phyloP scores from a whole-genome alignment of 2,888 invertebrate species.

The Nomada hirtipes region DNA sequence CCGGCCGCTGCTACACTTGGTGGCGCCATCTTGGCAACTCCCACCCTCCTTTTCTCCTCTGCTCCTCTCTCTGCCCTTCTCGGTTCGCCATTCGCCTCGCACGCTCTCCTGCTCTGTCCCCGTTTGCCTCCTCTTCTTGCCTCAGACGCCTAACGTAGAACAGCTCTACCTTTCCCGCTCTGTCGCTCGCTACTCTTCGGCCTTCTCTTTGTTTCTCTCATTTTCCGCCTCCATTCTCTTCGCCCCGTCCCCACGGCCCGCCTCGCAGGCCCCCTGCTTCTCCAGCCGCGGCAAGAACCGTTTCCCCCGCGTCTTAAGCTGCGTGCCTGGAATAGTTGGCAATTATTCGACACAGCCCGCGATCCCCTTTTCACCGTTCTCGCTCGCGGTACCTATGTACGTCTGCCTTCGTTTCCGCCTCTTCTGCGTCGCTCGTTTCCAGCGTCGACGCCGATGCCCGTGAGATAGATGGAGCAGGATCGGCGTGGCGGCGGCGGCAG shows the following conservation, averaged over 20 bases:
- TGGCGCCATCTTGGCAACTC: conserved; percentile 84
- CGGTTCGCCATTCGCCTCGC: conserved; percentile 58
- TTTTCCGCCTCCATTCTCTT: conserved; percentile 66
- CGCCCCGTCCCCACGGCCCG: conserved; percentile 57
- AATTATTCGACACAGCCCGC: conserved; percentile 77
- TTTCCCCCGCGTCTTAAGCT: conserved; percentile 67
- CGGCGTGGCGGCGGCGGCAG: conserved; percentile 11
- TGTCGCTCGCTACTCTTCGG: conserved; percentile 24
- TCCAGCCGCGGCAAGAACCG: conserved; percentile 50
- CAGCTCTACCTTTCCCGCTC: conserved; percentile 26
- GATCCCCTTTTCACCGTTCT: conserved; percentile 46
- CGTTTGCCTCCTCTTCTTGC: conserved; percentile 38
- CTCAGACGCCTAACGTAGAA: conserved; percentile 21
- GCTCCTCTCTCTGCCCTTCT: conserved; percentile 56
- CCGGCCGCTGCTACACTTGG: conserved; percentile 73
- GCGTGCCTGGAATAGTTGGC: conserved; percentile 80
- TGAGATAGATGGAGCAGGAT: conserved; percentile 40
- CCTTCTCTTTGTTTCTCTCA: conserved; percentile 70
- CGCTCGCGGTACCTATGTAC: conserved; percentile 19
- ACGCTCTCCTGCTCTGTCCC: conserved; percentile 40
- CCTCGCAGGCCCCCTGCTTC: conserved; percentile 38
- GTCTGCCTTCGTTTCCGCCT: conserved; percentile 36
- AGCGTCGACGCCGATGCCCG: conserved; percentile 25
- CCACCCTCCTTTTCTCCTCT: conserved; percentile 72
- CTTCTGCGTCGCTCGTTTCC: conserved; percentile 22